These are phyloP conservation scores for Encarsia formosa DNA, from an alignment of 2,888 invertebrate genomes.

Conservation along the genomic window DNA sequence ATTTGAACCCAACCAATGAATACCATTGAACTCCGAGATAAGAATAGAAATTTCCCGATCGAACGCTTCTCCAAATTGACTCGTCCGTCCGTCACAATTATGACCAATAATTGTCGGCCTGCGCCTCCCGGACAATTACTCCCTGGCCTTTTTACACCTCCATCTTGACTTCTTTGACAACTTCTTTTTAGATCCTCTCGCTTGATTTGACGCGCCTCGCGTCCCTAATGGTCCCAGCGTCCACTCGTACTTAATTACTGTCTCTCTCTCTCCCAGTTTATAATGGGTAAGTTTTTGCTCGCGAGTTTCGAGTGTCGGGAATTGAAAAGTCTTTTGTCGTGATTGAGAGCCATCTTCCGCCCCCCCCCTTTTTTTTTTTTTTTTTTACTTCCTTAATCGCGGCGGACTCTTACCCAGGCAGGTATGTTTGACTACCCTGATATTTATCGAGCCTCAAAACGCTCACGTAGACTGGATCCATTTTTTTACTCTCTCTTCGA, in stretches of 20 bases:
- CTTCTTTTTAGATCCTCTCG: constrained; percentile 47
- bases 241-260: constrained; percentile 51
- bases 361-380: too few relatives aligned
- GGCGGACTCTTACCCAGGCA: too few relatives aligned
- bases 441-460: too few relatives aligned
- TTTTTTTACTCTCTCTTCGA: too few relatives aligned
- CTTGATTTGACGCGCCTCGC: constrained; percentile 47
- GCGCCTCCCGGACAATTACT: constrained; percentile 45
- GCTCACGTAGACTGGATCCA: too few relatives aligned
- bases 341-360: too few relatives aligned
- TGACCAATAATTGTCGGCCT: constrained; percentile 46
- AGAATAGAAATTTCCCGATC: too few relatives aligned
- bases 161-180: constrained; percentile 40
- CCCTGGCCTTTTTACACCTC: background rate
- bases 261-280: constrained; percentile 48
- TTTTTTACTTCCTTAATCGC: background rate
- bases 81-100: constrained; percentile 38
- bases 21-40: too few relatives aligned
- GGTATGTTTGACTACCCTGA: too few relatives aligned
- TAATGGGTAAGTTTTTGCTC: constrained; percentile 44
- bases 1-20: too few relatives aligned
- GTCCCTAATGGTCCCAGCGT: constrained; percentile 46
- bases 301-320: constrained; percentile 8
- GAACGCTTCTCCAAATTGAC: too few relatives aligned
- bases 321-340: constrained; percentile 15